A percentile compares a stretch with the other conserved stretches of the same genome.
phyloP scores from a whole-genome alignment of 2,113 vertebrate species.

The Syngnathus typhle region DNA sequence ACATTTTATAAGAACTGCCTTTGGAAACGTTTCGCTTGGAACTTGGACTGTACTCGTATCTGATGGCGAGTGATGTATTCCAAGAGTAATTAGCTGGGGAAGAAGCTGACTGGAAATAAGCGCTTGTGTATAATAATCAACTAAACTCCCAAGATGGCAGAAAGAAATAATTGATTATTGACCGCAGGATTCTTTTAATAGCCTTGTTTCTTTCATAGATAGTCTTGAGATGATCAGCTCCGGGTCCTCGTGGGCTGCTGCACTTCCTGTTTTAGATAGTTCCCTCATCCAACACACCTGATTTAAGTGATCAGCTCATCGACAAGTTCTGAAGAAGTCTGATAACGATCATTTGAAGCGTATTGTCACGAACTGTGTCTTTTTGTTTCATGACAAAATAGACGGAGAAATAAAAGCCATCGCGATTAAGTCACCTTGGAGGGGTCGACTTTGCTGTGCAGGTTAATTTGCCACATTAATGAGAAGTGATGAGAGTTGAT shows the following conservation, averaged over 20 bases:
- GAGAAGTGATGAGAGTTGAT: conserved; percentile 69
- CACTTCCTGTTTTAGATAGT: no score
- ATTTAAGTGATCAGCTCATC: no score
- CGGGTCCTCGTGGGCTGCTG: no score
- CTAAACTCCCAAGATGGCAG: conserved; percentile 6
- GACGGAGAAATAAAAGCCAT: conserved; percentile 57
- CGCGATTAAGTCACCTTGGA: conserved; percentile 75
- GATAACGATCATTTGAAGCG: no score
- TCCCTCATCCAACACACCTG: no score
- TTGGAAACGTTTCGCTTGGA: conserved; percentile 7
- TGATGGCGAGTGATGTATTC: neutral
- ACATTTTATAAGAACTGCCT: conserved; percentile 15
- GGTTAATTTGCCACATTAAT: conserved; percentile 78
- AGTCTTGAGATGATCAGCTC: no score
- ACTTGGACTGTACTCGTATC: neutral
- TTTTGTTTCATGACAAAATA: neutral
- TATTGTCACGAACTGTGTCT: neutral
- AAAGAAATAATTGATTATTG: conserved; percentile 23
- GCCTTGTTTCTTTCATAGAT: neutral
- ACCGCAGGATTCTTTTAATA: conserved; percentile 14
- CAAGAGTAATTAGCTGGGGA: neutral
- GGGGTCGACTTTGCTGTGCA: conserved; percentile 74
- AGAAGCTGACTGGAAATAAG: conserved; percentile 3
- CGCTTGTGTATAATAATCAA: neutral
- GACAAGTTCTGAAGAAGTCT: no score